Evolutionary conservation across 2,888 invertebrate species (phyloP), one percentile per base, ranked within the genome.

Genomic region (Byasa hedistus): DNA sequence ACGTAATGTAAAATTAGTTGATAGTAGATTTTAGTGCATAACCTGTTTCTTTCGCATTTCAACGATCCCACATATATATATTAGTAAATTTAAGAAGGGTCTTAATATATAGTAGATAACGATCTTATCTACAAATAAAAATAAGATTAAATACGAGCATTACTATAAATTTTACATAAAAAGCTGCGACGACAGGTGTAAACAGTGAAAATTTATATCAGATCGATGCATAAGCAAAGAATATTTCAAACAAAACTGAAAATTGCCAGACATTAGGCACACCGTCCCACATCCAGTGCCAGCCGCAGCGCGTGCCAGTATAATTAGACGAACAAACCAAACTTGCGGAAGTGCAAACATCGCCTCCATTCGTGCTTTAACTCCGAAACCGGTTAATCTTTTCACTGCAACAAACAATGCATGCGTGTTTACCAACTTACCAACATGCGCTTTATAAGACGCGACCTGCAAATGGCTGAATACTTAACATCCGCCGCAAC

Each of bases 281-380:
- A 58, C 17, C 36, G 66, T 21, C 62, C 70, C 69, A 71, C 73
- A 73, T 69, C 21, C 52, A 7, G 19, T 27, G 64, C 48, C 63
- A 58, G 61, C 70, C 44, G 71, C 62, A 66, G 60, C 77, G 68
- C 57, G 59, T 48, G 65, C 17, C 56, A 60, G 65, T 69, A 70
- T 74, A 71, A 81, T 79, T 78, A 76, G 70, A 73, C 66, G 68
- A 71, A 65, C 76, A 79, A 80, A 80, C 76, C 75, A 59, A 73
- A 71, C 70, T 68, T 65, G 57, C 76, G 76, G 78, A 79, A 81
- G 71, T 73, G 71, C 77, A 80, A 79, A 80, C 78, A 78, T 65
- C 65, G 68, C 68, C 72, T 72, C 72, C 72, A 71, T 74, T 74
- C 76, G 73, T 73, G 73, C 72, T 75, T 73, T 70, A 74, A 73